These are phyloP conservation scores for Momotus momota DNA, from an alignment of 2,797 vertebrate genomes.

Conservation along the genomic window DNA sequence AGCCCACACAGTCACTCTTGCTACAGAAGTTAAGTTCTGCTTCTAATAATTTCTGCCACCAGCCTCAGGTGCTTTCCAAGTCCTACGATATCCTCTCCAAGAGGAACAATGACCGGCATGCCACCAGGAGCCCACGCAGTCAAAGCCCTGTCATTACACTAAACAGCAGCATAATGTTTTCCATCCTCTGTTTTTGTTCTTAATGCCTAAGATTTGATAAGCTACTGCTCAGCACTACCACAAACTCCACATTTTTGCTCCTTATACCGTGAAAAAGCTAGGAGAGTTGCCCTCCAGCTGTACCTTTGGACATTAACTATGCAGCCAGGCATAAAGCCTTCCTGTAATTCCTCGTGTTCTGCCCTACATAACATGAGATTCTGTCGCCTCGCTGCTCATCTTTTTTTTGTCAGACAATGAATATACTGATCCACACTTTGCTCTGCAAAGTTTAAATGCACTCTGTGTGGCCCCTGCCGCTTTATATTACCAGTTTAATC, in stretches of 20 bases:
- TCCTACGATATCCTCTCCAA: background rate
- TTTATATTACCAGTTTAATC: background rate
- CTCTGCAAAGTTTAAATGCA: background rate
- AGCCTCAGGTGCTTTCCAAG: background rate
- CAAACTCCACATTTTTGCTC: background rate
- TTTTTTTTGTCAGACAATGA: background rate
- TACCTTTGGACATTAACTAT: background rate
- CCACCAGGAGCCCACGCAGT: background rate
- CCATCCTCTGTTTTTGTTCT: background rate
- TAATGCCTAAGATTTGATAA: background rate
- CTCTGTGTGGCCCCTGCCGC: background rate
- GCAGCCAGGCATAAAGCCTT: background rate
- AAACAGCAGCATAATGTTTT: background rate
- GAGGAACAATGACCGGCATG: background rate
- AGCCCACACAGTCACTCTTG: background rate
- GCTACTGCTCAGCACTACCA: background rate
- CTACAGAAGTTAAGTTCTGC: background rate
- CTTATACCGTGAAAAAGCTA: background rate
- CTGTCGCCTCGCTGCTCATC: background rate
- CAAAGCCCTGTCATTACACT: background rate
- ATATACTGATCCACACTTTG: background rate
- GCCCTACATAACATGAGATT: background rate
- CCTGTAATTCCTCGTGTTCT: background rate
- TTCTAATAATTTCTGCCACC: background rate
- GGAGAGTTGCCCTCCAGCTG: background rate